A percentile compares a stretch with the other conserved stretches of the same genome.
These are phyloP conservation scores for Polypedilum vanderplanki DNA, from an alignment of 1,140 invertebrate species.

Conservation along the genomic window DNA sequence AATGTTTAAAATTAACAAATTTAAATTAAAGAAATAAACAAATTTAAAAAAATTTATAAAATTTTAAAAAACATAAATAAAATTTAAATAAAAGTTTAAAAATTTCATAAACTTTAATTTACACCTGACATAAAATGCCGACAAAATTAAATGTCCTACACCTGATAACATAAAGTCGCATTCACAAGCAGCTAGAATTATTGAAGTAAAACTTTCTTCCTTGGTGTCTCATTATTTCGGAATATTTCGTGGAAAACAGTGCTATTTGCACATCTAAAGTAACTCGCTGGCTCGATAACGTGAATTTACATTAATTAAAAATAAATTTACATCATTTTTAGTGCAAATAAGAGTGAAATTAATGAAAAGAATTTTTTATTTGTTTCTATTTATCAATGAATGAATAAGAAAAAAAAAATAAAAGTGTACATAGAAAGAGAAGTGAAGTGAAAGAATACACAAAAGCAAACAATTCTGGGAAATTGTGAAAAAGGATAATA, in stretches of 20 bases:
- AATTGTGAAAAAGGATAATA: not conserved
- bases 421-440: no score
- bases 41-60: no score
- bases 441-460: not conserved
- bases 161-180: not conserved
- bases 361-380: not conserved
- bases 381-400: conserved; percentile 4
- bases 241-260: not conserved
- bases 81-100: no score
- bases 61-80: no score
- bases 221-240: conserved; percentile 17
- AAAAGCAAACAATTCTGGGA: not conserved
- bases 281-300: not conserved
- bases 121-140: no score
- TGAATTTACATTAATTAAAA: not conserved
- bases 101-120: no score
- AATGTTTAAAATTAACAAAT: no score
- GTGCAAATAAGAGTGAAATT: not conserved
- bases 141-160: not conserved
- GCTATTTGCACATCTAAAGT: not conserved
- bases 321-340: not conserved
- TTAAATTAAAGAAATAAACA: no score
- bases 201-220: conserved; percentile 3
- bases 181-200: not conserved
- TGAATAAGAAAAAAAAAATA: not conserved